These are phyloP conservation scores for Coronaproctus castanopsis DNA, from an alignment of 2,888 invertebrate species.

Conservation along the genomic window DNA sequence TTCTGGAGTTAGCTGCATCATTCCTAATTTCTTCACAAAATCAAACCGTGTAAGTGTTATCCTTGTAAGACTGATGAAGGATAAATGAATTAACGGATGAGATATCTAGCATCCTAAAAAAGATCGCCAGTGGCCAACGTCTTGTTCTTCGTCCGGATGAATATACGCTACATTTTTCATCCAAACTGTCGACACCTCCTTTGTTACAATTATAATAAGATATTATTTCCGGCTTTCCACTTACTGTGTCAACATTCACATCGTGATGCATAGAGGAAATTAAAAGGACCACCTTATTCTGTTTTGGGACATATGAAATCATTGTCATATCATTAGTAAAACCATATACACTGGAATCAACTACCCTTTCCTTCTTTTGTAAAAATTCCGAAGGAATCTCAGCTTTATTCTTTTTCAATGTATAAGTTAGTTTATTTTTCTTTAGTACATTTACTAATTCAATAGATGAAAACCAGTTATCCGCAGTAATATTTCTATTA, in stretches of 20 bases:
- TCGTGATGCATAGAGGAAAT: conserved; percentile 16
- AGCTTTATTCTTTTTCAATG: conserved; percentile 11
- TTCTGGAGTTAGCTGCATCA: no score
- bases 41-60: no score
- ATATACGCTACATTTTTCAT: not conserved
- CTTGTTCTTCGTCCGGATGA: not conserved
- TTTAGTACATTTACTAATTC: conserved; percentile 6
- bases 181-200: not conserved
- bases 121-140: not conserved
- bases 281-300: conserved; percentile 14
- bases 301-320: conserved; percentile 14
- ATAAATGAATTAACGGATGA: not conserved
- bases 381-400: conserved; percentile 15
- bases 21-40: no score
- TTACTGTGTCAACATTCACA: not conserved
- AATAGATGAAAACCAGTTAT: not conserved
- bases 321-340: conserved; percentile 14
- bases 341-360: conserved; percentile 13
- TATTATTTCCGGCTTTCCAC: not conserved
- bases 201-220: not conserved
- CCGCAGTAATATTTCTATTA: not conserved
- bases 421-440: conserved; percentile 3
- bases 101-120: not conserved
- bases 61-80: no score
- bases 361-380: conserved; percentile 1